Base-by-base conservation (phyloP, 2,888 invertebrate species). In the Ferrisia virgata region DNA sequence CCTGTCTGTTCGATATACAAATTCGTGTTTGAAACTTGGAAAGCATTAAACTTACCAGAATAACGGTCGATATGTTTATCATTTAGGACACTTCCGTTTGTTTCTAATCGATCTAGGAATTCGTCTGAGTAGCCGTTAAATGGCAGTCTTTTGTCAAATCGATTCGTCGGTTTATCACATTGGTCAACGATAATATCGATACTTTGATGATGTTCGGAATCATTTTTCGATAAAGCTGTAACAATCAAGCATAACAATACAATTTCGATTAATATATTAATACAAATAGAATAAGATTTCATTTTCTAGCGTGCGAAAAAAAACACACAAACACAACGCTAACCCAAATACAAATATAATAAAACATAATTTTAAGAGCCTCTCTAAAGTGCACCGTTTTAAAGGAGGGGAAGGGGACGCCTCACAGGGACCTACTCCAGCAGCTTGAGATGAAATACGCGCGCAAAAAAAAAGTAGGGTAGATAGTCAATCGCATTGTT, bases 71-170 rank as follows among this genome's bases (percentile, higher is more conserved):
- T 91, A 89, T 94, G 93, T 91, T 96, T 95, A 89, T 95, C 95
- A 89, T 93, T 93, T 88, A 93, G 95, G 91, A 96, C 96, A 91
- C 96, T 96, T 88, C 96, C 96, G 90, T 96, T 96, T 88, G 95
- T 95, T 91, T 97, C 96, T 88, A 96, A 92, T 89, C 96, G 92
- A 90, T 96, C 96, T 89, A 96, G 93, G 91, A 95, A 96, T 91
- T 96, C 96, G 88, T 96, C 96, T 85, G 96, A 96, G 92, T 95
- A 96, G 87, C 96, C 96, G 91, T 96, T 96, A 91, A 95, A 95
- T 86, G 95, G 93, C 89, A 96, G 92, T 91, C 95, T 96, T 89
- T 92, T 93, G 18, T 82, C 82, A n/a, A 40, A 82, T 76, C 72
- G 22, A 76, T 82, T 82, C 88, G 92, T 91, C 88, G 91, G 86